These are phyloP conservation scores for Melipona quadrifasciata DNA, from an alignment of 1,140 invertebrate species.

Conservation along the genomic window DNA sequence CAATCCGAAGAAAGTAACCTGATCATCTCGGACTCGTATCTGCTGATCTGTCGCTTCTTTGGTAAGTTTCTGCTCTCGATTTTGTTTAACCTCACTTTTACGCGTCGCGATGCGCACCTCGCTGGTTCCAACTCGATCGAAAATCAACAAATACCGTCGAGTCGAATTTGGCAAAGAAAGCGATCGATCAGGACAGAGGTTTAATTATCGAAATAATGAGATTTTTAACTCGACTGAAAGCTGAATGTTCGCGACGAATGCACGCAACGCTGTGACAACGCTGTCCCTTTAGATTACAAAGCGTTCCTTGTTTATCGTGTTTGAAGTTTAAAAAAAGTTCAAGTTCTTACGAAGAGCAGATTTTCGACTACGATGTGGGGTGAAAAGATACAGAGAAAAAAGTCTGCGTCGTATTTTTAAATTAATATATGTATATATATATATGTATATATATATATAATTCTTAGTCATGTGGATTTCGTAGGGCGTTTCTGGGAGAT, in stretches of 20 bases:
- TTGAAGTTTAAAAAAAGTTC: neutral
- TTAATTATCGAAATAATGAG: neutral
- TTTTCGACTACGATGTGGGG: neutral
- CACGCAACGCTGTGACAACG: neutral
- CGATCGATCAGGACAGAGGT: neutral
- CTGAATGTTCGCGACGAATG: neutral
- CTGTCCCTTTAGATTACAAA: neutral
- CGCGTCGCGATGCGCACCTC: neutral
- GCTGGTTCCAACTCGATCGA: neutral
- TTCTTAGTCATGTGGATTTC: constrained; percentile 79
- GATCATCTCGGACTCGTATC: neutral
- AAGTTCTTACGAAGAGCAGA: neutral
- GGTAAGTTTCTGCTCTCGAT: neutral
- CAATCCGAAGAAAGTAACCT: neutral
- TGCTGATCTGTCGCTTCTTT: neutral
- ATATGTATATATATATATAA: constrained; percentile 75
- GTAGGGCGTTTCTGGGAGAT: constrained; percentile 43
- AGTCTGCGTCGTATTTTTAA: constrained; percentile 77
- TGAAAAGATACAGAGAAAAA: constrained; percentile 53
- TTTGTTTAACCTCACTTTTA: constrained; percentile 8
- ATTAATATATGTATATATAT: constrained; percentile 76
- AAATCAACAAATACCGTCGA: constrained; percentile 3
- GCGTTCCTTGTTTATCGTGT: neutral
- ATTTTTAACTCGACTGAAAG: neutral
- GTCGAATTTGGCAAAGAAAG: neutral